Conservation (phyloP, 2,888 invertebrate genomes). For the Trachelus tabidus region DNA sequence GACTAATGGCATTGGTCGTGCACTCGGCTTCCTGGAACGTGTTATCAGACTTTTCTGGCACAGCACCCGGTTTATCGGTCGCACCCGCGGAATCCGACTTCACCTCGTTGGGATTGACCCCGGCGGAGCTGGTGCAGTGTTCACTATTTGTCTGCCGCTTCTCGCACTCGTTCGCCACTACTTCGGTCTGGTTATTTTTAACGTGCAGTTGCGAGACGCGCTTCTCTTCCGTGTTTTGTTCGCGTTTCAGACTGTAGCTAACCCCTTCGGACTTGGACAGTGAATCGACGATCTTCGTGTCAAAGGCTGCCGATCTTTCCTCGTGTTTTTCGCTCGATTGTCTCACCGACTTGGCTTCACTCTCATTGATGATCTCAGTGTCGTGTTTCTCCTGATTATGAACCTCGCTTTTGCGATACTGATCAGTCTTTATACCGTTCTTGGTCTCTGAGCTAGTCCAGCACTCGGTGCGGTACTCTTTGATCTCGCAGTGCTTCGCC, state of each 20-base stretch:
- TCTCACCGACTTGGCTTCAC: neutral
- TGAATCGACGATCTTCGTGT: conserved; percentile 7
- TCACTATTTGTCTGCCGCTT: neutral
- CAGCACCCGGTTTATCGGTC: neutral
- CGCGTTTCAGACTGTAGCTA: neutral
- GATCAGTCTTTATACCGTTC: neutral
- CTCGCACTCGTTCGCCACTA: conserved; percentile 6
- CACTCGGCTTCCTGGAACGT: conserved; percentile 10
- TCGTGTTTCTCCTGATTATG: neutral
- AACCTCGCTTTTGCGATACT: neutral
- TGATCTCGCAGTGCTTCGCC: conserved; percentile 11
- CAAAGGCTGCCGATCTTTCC: conserved; percentile 12
- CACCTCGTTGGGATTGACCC: neutral
- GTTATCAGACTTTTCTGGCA: neutral
- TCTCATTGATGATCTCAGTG: neutral
- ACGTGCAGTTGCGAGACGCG: conserved; percentile 6
- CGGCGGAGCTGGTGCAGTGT: neutral
- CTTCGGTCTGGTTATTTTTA: conserved; percentile 20
- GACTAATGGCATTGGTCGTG: conserved; percentile 17
- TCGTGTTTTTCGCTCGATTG: conserved; percentile 5
- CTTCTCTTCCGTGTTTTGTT: conserved; percentile 3
- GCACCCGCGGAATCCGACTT: neutral
- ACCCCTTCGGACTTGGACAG: neutral
- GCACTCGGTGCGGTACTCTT: conserved; percentile 16
- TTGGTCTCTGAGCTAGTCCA: conserved; percentile 6